A percentile compares a stretch with the other conserved stretches of the same genome.
Evolutionary conservation across 37 sponge, comb jelly and placozoan genomes (phyloP).

Genomic region (Crambe crambe): DNA sequence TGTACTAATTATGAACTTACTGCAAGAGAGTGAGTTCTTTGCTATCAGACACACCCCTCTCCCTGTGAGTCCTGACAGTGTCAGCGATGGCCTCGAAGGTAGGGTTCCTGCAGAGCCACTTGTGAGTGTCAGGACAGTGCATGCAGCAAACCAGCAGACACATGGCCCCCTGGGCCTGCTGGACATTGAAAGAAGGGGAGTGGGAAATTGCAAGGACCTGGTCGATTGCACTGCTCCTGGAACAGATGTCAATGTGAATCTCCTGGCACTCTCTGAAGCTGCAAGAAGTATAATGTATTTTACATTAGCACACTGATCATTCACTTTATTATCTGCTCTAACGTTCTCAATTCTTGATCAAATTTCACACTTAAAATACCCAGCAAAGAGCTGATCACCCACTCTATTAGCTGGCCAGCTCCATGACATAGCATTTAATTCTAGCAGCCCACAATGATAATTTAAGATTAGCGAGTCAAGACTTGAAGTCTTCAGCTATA

Average conservation of each 20-base stretch:
- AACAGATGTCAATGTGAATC: constrained; percentile 12
- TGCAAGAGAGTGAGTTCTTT: background rate
- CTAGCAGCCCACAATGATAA: too few species aligned
- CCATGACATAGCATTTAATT: too few species aligned
- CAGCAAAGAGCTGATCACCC: too few species aligned
- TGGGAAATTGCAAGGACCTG: background rate
- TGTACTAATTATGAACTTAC: too few species aligned
- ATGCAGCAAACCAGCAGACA: constrained; percentile 11
- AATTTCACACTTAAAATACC: too few species aligned
- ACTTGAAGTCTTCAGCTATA: too few species aligned
- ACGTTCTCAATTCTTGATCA: too few species aligned
- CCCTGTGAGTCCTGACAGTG: background rate
- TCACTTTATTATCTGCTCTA: too few species aligned
- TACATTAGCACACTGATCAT: too few species aligned
- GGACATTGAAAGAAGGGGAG: constrained; percentile 13
- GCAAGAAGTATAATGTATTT: too few species aligned
- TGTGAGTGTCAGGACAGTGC: constrained; percentile 3
- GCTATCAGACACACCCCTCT: background rate
- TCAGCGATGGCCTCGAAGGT: background rate
- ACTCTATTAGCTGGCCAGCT: too few species aligned
- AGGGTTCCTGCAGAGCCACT: background rate
- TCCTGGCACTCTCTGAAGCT: constrained; percentile 3
- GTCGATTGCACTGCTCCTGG: background rate
- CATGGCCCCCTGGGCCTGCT: constrained; percentile 10
- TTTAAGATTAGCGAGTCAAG: too few species aligned